phyloP scores from a whole-genome alignment of 1,140 invertebrate species.

The Cydia amplana region DNA sequence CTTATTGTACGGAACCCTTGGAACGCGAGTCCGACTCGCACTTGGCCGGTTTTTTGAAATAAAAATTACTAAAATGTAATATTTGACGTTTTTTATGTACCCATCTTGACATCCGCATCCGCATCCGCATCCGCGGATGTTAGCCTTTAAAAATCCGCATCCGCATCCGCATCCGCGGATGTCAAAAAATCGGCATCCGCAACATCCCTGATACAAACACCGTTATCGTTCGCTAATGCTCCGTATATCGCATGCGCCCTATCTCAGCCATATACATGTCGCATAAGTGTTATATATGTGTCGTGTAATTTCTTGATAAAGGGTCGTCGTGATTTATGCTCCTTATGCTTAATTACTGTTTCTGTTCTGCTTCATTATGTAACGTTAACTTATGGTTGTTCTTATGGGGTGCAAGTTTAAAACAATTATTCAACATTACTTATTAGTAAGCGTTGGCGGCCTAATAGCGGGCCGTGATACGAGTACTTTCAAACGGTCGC shows the following conservation, averaged over 20 bases:
- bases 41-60: too few relatives aligned
- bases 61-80: too few relatives aligned
- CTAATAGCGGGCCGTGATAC: too few relatives aligned
- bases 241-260: slow-evolving; percentile 5
- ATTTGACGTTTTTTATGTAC: too few relatives aligned
- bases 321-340: slow-evolving; percentile 14
- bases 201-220: slow-evolving; percentile 15
- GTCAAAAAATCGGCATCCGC: too few relatives aligned
- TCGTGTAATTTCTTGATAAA: slow-evolving; percentile 28
- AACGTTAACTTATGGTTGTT: slow-evolving; percentile 4
- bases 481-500: too few relatives aligned
- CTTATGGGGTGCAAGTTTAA: not conserved
- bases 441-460: not conserved
- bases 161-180: too few relatives aligned
- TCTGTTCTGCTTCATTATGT: slow-evolving; percentile 1
- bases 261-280: not conserved
- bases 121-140: too few relatives aligned
- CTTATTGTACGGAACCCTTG: too few relatives aligned
- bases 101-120: too few relatives aligned
- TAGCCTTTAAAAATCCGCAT: too few relatives aligned
- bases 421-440: not conserved
- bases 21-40: too few relatives aligned
- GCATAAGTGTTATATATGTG: not conserved
- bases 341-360: slow-evolving; percentile 21
- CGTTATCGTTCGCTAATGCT: slow-evolving; percentile 28